Evolutionary conservation across 64 coral and sea anemone genomes (phyloP).

Genomic region (Stichodactyla mertensii): DNA sequence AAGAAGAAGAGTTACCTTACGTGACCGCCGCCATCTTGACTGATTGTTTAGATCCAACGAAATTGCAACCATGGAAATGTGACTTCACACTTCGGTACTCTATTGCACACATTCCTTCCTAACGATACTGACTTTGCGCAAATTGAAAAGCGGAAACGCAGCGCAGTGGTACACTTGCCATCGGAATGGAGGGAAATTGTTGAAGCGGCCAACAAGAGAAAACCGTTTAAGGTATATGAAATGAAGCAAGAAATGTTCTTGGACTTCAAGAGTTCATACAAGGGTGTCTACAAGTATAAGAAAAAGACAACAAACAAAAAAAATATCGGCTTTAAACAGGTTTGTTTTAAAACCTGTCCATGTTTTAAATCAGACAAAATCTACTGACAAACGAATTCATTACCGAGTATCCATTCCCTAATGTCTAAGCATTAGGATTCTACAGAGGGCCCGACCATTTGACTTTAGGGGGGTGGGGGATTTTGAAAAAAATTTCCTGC

Average conservation of each 20-base stretch:
- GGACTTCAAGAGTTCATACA: not conserved
- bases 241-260: conserved; percentile 21
- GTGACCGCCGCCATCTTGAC: too few relatives aligned
- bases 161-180: not conserved
- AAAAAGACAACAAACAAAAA: not conserved
- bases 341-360: not conserved
- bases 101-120: conserved; percentile 28
- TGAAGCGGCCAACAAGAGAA: not conserved
- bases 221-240: conserved; percentile 9
- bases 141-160: conserved; percentile 42
- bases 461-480: too few relatives aligned
- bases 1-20: too few relatives aligned
- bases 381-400: too few relatives aligned
- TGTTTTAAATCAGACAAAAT: too few relatives aligned
- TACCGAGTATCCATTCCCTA: too few relatives aligned
- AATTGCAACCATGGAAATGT: too few relatives aligned
- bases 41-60: too few relatives aligned
- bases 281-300: not conserved
- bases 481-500: too few relatives aligned
- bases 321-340: not conserved
- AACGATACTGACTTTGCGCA: conserved; percentile 38
- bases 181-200: conserved; percentile 20
- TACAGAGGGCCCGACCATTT: too few relatives aligned
- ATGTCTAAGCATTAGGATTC: too few relatives aligned
- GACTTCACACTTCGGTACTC: too few relatives aligned